A percentile compares a stretch with the other conserved stretches of the same genome.
These are phyloP conservation scores for Mormoops blainvillei DNA, from an alignment of 2,113 vertebrate genomes.

Conservation along the genomic window DNA sequence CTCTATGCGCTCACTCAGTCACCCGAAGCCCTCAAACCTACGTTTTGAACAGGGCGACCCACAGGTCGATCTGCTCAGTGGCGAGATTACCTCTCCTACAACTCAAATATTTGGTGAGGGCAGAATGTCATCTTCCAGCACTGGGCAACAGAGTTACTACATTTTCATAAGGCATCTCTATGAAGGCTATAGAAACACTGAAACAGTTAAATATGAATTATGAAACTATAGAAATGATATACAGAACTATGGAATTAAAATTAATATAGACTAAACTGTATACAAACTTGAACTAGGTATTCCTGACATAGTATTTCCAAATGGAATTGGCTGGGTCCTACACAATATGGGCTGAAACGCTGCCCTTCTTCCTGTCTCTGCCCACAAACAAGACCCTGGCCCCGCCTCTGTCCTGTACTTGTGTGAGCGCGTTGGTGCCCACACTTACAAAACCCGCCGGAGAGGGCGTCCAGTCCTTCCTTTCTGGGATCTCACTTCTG, in stretches of 20 bases:
- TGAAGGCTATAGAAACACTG: not conserved
- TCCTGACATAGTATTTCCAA: not conserved
- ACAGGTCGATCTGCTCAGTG: not conserved
- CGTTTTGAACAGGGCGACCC: not conserved
- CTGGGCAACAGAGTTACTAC: no score
- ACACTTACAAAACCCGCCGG: no score
- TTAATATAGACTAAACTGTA: not conserved
- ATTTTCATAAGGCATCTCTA: no score
- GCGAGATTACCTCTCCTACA: not conserved
- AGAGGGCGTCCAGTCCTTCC: not conserved
- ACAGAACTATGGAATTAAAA: not conserved
- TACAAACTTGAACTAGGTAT: not conserved
- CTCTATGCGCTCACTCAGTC: no score
- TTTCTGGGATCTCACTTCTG: not conserved
- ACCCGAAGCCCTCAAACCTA: no score
- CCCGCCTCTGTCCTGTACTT: not conserved
- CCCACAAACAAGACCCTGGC: not conserved
- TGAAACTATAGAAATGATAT: not conserved
- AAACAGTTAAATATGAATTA: not conserved
- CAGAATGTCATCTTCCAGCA: accelerated
- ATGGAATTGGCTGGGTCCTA: not conserved
- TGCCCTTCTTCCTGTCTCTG: not conserved
- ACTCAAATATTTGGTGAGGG: not conserved
- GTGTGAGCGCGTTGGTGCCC: no score
- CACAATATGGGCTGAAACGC: not conserved